Evolutionary conservation across 2,797 vertebrate species (phyloP).

Genomic region (Chloroceryle inda): DNA sequence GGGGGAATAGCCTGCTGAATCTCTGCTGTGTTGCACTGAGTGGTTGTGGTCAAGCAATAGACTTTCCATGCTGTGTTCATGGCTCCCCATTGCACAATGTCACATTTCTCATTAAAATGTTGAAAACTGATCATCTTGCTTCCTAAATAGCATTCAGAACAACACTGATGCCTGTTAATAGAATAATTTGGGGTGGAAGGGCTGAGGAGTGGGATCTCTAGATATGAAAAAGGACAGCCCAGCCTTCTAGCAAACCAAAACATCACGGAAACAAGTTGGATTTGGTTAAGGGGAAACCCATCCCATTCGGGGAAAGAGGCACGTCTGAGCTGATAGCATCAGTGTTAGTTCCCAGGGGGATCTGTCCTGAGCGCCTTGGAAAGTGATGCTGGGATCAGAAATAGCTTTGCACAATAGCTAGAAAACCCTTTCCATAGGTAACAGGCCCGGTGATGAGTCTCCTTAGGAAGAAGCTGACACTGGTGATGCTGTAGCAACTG

Average conservation of each 20-base stretch:
- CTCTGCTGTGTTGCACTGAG: neutral
- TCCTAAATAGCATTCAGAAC: conserved; percentile 8
- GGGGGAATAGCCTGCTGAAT: neutral
- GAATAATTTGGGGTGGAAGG: neutral
- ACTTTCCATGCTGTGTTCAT: neutral
- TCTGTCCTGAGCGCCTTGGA: conserved; percentile 33
- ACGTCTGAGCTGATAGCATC: conserved; percentile 31
- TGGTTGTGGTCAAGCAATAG: neutral
- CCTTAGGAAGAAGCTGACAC: neutral
- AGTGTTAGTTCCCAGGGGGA: conserved; percentile 44
- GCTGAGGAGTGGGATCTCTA: neutral
- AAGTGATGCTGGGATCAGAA: conserved; percentile 63
- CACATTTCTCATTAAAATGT: conserved; percentile 71
- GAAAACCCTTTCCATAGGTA: rapidly evolving
- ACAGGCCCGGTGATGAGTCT: neutral
- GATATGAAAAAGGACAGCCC: neutral
- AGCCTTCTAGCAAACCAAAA: neutral
- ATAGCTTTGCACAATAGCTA: neutral
- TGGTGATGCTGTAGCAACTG: neutral
- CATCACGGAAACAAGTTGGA: neutral
- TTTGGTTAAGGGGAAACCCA: neutral
- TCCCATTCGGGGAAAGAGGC: neutral
- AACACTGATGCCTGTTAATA: conserved; percentile 44
- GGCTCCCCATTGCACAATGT: conserved; percentile 39
- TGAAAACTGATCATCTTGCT: conserved; percentile 59